phyloP scores from a whole-genome alignment of 2,888 invertebrate genomes.

The Folsomia manolachei region DNA sequence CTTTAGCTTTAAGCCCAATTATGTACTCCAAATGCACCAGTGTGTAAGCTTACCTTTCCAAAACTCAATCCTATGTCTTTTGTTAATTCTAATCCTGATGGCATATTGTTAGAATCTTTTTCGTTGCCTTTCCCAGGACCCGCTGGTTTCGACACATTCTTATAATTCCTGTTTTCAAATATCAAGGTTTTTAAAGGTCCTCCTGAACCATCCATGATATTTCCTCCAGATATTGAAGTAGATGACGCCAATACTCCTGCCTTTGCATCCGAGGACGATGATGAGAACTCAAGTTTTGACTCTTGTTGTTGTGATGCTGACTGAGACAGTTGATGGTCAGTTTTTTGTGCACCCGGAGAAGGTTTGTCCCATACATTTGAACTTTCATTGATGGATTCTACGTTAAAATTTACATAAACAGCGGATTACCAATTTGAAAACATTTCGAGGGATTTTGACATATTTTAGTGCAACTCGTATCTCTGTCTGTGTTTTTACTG shows the following conservation, averaged over 20 bases:
- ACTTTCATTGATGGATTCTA: background rate
- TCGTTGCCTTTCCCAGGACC: conserved; percentile 18
- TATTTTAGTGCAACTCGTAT: no score
- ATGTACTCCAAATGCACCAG: no score
- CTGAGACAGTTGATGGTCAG: background rate
- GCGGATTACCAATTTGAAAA: background rate
- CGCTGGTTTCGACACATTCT: conserved; percentile 33
- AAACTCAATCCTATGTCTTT: conserved; percentile 38
- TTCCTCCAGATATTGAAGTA: background rate
- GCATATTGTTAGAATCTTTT: conserved; percentile 27
- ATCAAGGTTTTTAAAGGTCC: conserved; percentile 47
- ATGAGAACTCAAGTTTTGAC: background rate
- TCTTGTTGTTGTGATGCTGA: background rate
- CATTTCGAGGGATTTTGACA: no score
- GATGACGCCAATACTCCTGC: background rate
- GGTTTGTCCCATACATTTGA: conserved; percentile 14
- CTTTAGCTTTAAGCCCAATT: conserved; percentile 6
- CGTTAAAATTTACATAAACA: background rate
- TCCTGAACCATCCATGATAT: conserved; percentile 38
- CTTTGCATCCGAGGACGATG: conserved; percentile 15
- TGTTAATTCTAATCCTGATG: conserved; percentile 32
- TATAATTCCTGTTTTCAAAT: conserved; percentile 49
- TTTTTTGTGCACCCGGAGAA: background rate
- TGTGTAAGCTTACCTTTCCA: conserved; percentile 38
- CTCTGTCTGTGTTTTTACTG: no score